A percentile compares a stretch with the other conserved stretches of the same genome.
phyloP scores from a whole-genome alignment of 2,797 vertebrate genomes.

The Helicolenus hilgendorfi region DNA sequence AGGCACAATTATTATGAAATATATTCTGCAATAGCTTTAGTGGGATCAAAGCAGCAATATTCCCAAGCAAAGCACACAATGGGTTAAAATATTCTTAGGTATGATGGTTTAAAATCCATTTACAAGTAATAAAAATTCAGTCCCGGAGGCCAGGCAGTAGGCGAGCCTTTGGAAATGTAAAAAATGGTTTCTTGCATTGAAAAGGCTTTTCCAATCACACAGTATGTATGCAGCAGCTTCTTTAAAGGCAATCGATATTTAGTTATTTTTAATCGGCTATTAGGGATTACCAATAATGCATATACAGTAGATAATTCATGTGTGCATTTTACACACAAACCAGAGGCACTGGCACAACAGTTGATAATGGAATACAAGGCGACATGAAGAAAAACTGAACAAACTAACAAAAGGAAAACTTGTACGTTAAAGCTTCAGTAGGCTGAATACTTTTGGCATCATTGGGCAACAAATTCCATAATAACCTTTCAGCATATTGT shows the following conservation, averaged over 20 bases:
- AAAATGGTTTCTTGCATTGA: not conserved
- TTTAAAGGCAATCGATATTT: not conserved
- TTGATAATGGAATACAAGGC: not conserved
- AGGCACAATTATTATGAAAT: not conserved
- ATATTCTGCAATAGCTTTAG: not conserved
- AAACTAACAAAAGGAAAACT: not conserved
- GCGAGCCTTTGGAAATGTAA: not conserved
- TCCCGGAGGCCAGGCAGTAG: not conserved
- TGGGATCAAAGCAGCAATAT: not conserved
- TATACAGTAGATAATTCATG: not conserved
- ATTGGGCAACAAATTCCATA: no score
- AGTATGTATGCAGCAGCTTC: not conserved
- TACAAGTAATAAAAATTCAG: not conserved
- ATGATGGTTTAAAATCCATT: not conserved
- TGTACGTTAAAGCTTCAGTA: no score
- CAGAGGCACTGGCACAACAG: not conserved
- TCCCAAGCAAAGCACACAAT: not conserved
- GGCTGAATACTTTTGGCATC: fast-evolving
- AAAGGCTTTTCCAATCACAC: not conserved
- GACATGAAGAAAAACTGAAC: not conserved
- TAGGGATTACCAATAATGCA: not conserved
- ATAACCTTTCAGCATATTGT: no score
- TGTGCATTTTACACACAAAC: not conserved
- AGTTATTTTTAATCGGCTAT: not conserved
- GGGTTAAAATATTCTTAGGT: not conserved